Evolutionary conservation across 2,113 vertebrate species (phyloP).

Genomic region (Chloroceryle aenea): DNA sequence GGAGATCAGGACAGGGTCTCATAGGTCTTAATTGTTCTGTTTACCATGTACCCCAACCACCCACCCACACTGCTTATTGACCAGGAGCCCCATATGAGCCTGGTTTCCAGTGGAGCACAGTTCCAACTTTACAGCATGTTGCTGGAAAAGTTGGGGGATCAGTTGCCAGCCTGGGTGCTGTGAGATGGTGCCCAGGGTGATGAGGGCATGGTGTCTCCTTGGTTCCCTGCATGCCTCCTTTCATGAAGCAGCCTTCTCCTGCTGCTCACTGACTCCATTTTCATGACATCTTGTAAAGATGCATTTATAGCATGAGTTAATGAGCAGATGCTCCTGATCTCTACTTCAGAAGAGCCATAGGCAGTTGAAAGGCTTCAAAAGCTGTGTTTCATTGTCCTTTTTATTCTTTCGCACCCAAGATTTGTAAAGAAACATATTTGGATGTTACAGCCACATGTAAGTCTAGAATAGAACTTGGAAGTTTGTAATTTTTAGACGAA

Average conservation of each 20-base stretch:
- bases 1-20: background rate
- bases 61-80: background rate
- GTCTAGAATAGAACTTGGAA: background rate
- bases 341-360: background rate
- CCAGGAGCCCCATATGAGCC: background rate
- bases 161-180: background rate
- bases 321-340: background rate
- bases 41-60: too few relatives aligned
- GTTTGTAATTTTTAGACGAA: background rate
- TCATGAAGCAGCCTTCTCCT: background rate
- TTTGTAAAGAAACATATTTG: background rate
- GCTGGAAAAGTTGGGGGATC: background rate
- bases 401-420: background rate
- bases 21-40: background rate
- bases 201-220: background rate
- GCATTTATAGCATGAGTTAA: background rate
- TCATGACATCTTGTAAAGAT: background rate
- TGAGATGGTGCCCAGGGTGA: background rate
- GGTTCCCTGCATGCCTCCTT: accelerated
- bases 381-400: background rate
- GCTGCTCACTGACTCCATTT: background rate
- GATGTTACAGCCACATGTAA: background rate
- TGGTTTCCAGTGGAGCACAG: background rate
- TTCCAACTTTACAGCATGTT: accelerated
- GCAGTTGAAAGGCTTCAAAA: background rate